Conservation (phyloP, 2,888 invertebrate genomes). For the Tipula unca region DNA sequence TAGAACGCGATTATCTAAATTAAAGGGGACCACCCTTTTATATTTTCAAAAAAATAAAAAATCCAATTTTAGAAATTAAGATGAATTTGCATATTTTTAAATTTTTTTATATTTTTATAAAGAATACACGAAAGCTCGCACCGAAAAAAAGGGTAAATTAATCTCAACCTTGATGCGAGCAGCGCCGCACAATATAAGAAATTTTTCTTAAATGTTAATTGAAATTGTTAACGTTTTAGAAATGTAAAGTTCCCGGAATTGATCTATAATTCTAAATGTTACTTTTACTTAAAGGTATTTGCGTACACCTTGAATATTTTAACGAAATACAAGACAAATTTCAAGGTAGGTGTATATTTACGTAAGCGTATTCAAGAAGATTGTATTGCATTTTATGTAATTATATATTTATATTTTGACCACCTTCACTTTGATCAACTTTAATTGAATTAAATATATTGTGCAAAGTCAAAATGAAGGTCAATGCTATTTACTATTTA, state of each 20-base stretch:
- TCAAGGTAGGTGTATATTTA: neutral
- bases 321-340: neutral
- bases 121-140: neutral
- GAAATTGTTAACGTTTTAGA: neutral
- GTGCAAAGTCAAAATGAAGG: neutral
- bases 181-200: neutral
- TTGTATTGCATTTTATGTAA: neutral
- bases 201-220: constrained; percentile 9
- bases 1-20: neutral
- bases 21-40: neutral
- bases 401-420: neutral
- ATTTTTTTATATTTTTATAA: neutral
- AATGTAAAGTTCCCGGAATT: neutral
- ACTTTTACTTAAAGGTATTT: neutral
- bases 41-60: neutral
- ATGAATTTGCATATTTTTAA: neutral
- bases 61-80: neutral
- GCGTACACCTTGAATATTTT: neutral
- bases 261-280: neutral
- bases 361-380: neutral
- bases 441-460: neutral
- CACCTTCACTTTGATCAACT: neutral
- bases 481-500: neutral
- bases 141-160: neutral
- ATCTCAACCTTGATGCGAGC: neutral